phyloP scores from a whole-genome alignment of 2,797 vertebrate genomes.

The Synaphobranchus kaupii region DNA sequence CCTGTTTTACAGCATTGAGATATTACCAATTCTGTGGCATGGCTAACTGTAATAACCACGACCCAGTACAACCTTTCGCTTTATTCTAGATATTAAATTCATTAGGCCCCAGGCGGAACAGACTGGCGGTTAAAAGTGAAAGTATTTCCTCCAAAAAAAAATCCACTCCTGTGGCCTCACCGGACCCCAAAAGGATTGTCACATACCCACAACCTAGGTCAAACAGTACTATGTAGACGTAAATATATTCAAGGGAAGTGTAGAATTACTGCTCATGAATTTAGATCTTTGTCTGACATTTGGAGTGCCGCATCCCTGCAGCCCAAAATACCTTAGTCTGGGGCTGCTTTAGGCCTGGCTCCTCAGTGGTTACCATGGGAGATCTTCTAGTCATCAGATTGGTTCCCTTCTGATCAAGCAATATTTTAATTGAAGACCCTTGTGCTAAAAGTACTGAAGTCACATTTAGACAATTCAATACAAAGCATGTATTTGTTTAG shows the following conservation, averaged over 20 bases:
- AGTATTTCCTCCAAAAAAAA: neutral
- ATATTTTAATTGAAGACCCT: too few species aligned
- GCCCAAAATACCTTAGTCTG: neutral
- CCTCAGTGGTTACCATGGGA: constrained; percentile 3
- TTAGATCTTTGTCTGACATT: constrained; percentile 3
- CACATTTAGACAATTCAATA: too few species aligned
- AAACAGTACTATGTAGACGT: neutral
- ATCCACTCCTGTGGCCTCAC: neutral
- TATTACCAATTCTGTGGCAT: neutral
- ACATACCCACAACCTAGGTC: neutral
- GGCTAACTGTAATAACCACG: neutral
- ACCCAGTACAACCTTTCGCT: neutral
- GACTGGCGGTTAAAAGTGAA: neutral
- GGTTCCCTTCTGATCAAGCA: constrained; percentile 9
- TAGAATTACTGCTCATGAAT: constrained; percentile 6
- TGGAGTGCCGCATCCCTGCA: neutral
- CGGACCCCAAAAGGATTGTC: neutral
- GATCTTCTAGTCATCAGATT: constrained; percentile 13
- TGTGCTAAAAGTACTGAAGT: too few species aligned
- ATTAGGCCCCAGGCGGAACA: neutral
- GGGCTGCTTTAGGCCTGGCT: neutral
- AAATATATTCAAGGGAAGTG: neutral
- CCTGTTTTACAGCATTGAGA: neutral
- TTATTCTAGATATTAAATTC: neutral
- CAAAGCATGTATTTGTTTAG: too few species aligned